These are phyloP conservation scores for Nephrotoma appendiculata DNA, from an alignment of 2,888 invertebrate species.

Conservation along the genomic window DNA sequence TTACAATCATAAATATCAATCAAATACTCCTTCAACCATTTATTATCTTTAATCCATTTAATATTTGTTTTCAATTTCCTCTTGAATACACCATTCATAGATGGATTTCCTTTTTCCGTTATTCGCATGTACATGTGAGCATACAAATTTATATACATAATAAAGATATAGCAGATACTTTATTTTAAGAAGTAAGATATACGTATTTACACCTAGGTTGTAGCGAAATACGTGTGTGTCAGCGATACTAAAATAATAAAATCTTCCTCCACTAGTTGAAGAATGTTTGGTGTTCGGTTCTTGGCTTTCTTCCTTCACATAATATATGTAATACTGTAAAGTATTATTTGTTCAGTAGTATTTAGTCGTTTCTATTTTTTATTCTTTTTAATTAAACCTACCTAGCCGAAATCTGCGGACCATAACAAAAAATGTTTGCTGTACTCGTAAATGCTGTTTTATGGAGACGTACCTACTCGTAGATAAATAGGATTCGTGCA, in stretches of 20 bases:
- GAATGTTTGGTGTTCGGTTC: not conserved
- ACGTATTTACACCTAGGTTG: not conserved
- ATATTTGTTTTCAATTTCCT: not conserved
- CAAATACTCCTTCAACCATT: not conserved
- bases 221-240: not conserved
- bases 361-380: not conserved
- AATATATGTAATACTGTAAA: not conserved
- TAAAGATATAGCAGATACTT: not conserved
- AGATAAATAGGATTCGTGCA: not conserved
- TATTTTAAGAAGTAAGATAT: not conserved
- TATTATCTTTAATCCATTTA: not conserved
- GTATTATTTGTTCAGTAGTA: not conserved
- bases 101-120: not conserved
- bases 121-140: not conserved
- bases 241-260: not conserved
- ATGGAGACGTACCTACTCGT: not conserved
- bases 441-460: not conserved
- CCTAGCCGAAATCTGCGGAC: not conserved
- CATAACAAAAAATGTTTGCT: not conserved
- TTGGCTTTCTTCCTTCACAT: not conserved
- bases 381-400: not conserved
- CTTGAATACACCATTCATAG: not conserved
- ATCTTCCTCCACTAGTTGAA: not conserved
- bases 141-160: not conserved
- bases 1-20: slow-evolving; percentile 1